Base-by-base conservation (phyloP, 2,888 invertebrate genomes). In the Xestia rhomboidea region DNA sequence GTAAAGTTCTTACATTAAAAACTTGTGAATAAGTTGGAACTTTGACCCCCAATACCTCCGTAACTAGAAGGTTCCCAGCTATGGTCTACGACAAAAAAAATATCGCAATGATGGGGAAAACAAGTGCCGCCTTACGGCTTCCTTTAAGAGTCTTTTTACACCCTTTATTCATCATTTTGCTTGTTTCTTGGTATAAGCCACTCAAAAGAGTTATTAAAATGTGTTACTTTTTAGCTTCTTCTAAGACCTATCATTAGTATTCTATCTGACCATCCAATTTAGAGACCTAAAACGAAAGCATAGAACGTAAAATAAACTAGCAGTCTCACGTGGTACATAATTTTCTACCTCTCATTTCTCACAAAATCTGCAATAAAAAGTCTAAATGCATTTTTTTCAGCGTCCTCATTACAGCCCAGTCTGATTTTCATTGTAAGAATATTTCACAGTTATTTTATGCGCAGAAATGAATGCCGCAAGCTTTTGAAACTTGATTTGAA, bases 341-440 rank as follows among this genome's bases (percentile, higher is more conserved):
- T 62, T 51, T 51, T 51, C 38, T 60, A 46, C 60, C 60, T 62
- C 41, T 27, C n/a, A 41, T 27, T 63, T 38, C 38, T 49, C n/a
- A 54, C 15, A 30, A 41, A 69, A 63, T 63, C 41, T 34, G 60
- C 30, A 68, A 60, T 62, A 72, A 67, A 73, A 75, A 72, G 41
- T 74, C 38, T 77, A 63, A 74, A 75, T 85, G 74, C 63, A 70
- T 69, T 81, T 83, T 82, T 83, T 84, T 73, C 72, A 75, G 51
- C 82, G 81, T 75, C 38, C 74, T 85, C 82, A 77, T 84, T 77
- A 77, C 57, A 68, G 74, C 69, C n/a, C 63, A 51, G 72, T 70
- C 66, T 70, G 67, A 74, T 81, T 81, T 77, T 70, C 72, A 77
- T 77, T 81, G 77, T 84, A 51, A 60, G 51, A 84, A 71, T 77